These are phyloP conservation scores for Pantherophis alleghaniensis DNA, from an alignment of 2,797 vertebrate species.

Conservation along the genomic window DNA sequence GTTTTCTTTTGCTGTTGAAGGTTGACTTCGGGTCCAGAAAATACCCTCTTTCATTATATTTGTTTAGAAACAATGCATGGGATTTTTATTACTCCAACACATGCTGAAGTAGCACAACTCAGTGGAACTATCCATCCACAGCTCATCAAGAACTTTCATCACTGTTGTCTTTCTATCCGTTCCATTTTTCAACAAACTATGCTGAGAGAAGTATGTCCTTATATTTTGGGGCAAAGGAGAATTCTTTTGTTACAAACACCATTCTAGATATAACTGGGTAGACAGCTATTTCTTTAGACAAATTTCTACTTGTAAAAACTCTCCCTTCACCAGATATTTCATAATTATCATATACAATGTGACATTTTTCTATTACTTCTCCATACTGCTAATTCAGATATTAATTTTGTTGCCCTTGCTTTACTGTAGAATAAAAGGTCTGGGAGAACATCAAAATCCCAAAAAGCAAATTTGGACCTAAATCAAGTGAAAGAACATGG, in stretches of 20 bases:
- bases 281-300: background rate
- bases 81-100: slow-evolving; percentile 92
- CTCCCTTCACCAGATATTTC: slow-evolving; percentile 1
- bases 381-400: background rate
- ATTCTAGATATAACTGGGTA: background rate
- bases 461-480: slow-evolving; percentile 64
- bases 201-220: slow-evolving; percentile 74
- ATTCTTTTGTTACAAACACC: background rate
- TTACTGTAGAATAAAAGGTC: slow-evolving; percentile 64
- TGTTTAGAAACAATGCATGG: slow-evolving; percentile 90
- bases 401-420: background rate
- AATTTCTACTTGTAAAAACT: background rate
- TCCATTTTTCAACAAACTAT: slow-evolving; percentile 85
- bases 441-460: slow-evolving; percentile 36
- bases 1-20: slow-evolving; percentile 64
- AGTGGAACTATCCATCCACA: slow-evolving; percentile 87
- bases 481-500: slow-evolving; percentile 88
- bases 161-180: slow-evolving; percentile 92
- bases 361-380: background rate
- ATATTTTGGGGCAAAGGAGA: background rate
- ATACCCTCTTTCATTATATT: slow-evolving; percentile 94
- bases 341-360: background rate
- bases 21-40: slow-evolving; percentile 89
- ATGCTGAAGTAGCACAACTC: slow-evolving; percentile 85
- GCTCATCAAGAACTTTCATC: slow-evolving; percentile 93